phyloP scores from a whole-genome alignment of 2,113 vertebrate genomes.

The Bujurquina vittata region DNA sequence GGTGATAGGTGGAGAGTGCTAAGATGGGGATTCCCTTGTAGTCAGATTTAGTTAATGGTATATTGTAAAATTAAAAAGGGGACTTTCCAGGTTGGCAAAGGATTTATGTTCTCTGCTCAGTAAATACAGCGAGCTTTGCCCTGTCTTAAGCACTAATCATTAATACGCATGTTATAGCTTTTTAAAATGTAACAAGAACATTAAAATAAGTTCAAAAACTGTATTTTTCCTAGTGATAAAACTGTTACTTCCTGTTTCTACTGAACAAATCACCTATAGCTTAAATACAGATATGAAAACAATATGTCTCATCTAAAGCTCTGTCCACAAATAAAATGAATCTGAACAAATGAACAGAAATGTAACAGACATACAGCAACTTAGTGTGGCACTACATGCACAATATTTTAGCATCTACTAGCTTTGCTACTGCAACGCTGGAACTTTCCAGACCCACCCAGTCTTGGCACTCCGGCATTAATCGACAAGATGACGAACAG shows the following conservation, averaged over 20 bases:
- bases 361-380: not conserved
- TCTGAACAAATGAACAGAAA: not conserved
- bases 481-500: not conserved
- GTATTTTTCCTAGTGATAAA: not conserved
- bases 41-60: slow-evolving; percentile 3
- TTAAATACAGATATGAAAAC: no score
- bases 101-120: not conserved
- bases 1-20: slow-evolving; percentile 23
- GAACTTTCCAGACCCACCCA: not conserved
- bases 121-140: not conserved
- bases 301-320: no score
- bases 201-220: not conserved
- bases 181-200: not conserved
- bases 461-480: not conserved
- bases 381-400: not conserved
- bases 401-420: not conserved
- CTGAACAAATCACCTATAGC: not conserved
- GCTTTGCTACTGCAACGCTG: not conserved
- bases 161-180: not conserved
- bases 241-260: not conserved
- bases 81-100: slow-evolving; percentile 8
- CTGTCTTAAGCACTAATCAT: not conserved
- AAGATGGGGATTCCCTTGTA: slow-evolving; percentile 53
- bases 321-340: no score
- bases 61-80: not conserved